phyloP scores from a whole-genome alignment of 1,140 invertebrate genomes.

The Hylyphantes graminicola region DNA sequence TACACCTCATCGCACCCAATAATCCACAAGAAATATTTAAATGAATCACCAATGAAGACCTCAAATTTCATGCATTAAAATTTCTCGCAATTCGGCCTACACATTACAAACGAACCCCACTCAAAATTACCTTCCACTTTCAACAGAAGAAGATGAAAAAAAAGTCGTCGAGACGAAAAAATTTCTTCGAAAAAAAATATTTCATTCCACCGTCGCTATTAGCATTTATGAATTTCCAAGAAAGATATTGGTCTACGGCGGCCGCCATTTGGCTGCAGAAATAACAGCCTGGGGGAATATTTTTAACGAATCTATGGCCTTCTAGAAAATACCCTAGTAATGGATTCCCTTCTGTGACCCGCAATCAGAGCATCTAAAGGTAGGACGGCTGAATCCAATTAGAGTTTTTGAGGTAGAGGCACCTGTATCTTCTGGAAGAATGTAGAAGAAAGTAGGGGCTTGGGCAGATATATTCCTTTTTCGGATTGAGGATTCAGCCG shows the following conservation, averaged over 20 bases:
- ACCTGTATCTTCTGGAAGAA: slow-evolving; percentile 39
- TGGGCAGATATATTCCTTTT: slow-evolving; percentile 24
- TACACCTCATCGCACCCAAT: neutral
- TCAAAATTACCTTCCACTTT: slow-evolving; percentile 21
- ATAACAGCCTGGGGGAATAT: slow-evolving; percentile 38
- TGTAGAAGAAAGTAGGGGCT: slow-evolving; percentile 1
- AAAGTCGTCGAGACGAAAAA: neutral
- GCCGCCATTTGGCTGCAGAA: slow-evolving; percentile 7
- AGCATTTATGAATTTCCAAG: slow-evolving; percentile 57
- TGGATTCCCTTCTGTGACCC: slow-evolving; percentile 47
- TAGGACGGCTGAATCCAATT: slow-evolving; percentile 43
- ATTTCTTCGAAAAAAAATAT: slow-evolving; percentile 13
- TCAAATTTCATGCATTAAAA: slow-evolving; percentile 18
- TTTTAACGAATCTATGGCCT: slow-evolving; percentile 19
- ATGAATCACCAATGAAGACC: slow-evolving; percentile 16
- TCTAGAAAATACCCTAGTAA: slow-evolving; percentile 30
- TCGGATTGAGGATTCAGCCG: slow-evolving; percentile 18
- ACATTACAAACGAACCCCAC: slow-evolving; percentile 21
- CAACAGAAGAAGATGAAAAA: neutral
- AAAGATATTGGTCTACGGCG: slow-evolving; percentile 51
- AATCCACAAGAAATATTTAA: slow-evolving; percentile 26
- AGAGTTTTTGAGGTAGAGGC: slow-evolving; percentile 49
- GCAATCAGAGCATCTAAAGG: slow-evolving; percentile 46
- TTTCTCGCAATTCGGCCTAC: slow-evolving; percentile 3
- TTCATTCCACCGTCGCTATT: slow-evolving; percentile 34